Evolutionary conservation across 2,113 vertebrate species (phyloP).

Genomic region (Neolamprologus hecqui): DNA sequence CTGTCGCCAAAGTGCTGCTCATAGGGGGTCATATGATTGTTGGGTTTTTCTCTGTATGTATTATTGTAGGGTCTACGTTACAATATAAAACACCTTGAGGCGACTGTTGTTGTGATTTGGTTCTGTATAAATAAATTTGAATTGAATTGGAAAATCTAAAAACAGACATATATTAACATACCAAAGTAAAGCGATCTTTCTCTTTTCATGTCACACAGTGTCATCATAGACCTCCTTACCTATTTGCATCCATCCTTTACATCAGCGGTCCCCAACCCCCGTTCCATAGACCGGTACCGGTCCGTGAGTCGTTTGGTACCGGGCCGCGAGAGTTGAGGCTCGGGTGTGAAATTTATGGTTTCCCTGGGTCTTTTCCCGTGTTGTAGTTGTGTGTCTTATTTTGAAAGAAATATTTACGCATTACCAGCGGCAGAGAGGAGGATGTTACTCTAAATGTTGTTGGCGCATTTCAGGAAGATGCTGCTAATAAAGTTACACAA

Average conservation of each 20-base stretch:
- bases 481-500: no score
- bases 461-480: rapidly evolving
- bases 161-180: background rate
- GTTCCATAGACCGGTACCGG: rapidly evolving
- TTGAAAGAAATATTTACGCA: background rate
- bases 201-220: background rate
- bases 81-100: rapidly evolving
- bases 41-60: background rate
- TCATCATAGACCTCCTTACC: rapidly evolving
- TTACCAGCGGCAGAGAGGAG: background rate
- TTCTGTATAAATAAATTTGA: rapidly evolving
- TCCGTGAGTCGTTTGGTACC: no score
- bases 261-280: background rate
- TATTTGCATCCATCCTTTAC: background rate
- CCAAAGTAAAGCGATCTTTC: background rate
- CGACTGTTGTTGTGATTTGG: background rate
- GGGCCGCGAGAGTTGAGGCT: no score
- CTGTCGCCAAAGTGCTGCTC: background rate
- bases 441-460: no score
- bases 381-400: no score
- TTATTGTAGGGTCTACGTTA: rapidly evolving
- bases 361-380: no score
- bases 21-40: background rate
- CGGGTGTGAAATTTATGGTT: no score
- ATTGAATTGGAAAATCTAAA: background rate